A percentile compares a stretch with the other conserved stretches of the same genome.
Conservation (phyloP, 2,113 vertebrate genomes). For the Caloenas nicobarica region DNA sequence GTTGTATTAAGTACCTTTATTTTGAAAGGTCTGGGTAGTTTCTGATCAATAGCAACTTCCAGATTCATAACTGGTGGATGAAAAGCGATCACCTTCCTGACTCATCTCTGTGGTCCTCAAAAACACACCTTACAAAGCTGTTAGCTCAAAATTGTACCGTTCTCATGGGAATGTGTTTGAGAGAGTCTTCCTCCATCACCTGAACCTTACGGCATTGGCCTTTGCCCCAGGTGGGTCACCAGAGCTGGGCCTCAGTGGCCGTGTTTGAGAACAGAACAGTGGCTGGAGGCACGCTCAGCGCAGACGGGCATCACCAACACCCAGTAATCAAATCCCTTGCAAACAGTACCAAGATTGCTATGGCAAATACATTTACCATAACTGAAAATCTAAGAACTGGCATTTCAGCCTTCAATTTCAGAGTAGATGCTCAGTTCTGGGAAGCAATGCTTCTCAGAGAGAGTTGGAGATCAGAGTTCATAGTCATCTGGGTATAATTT, state of each 20-base stretch:
- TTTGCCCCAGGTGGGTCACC: neutral
- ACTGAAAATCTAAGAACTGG: neutral
- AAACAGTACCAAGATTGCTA: neutral
- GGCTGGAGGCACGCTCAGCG: neutral
- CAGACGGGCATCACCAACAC: neutral
- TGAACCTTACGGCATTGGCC: neutral
- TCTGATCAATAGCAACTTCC: neutral
- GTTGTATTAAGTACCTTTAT: neutral
- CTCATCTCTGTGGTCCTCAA: neutral
- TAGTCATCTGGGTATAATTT: slow-evolving; percentile 39
- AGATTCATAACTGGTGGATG: neutral
- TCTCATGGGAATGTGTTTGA: neutral
- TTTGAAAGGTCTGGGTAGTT: neutral
- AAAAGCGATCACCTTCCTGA: neutral
- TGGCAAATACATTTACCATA: neutral
- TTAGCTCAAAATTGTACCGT: neutral
- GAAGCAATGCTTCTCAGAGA: slow-evolving; percentile 10
- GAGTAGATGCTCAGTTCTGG: neutral
- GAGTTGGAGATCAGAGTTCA: slow-evolving; percentile 15
- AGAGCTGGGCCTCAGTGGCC: neutral
- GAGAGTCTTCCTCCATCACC: neutral
- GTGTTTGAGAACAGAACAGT: neutral
- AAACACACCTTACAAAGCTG: neutral
- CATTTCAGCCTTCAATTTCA: neutral
- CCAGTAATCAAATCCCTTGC: neutral